Base-by-base conservation (phyloP, 2,888 invertebrate genomes). In the Drosophila meridionalis region DNA sequence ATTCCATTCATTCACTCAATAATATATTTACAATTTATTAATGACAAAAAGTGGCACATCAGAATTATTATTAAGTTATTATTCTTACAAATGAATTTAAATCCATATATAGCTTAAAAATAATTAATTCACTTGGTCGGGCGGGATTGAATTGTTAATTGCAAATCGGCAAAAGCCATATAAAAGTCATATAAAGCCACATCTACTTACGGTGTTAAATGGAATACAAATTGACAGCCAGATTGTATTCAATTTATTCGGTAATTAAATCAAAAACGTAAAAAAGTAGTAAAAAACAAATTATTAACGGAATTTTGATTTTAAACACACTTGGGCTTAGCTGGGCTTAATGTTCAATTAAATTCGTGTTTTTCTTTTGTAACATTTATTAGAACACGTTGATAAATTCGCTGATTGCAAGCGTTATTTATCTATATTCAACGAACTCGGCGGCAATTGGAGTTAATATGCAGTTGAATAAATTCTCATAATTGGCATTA, bases 401-500 rank as follows among this genome's bases (percentile, higher is more conserved):
- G 36, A 57, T 32, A 32, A 52, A 38, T 43, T 32, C 30, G 6
- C 38, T 4, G 40, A 32, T 53, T 40, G 38, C 36, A 30, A 9
- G 12, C 8, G 50, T 57, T 69, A 20, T 50, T 38, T 36, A 52
- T 42, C 30, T 45, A 43, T 11, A 26, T 38, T n/a, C 32, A 47
- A 58, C 36, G 30, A 58, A 58, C 58, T 50, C 40, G n/a, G n/a
- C 60, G 61, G 63, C 65, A 77, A 63, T 69, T 74, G 69, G 47
- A 45, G 43, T 64, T 62, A 68, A 74, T 76, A 52, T 71, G 59
- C 65, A 53, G 56, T 64, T 55, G 60, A 58, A 65, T 65, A 56
- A 72, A 65, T 65, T 72, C 64, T 65, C 70, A 76, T 89, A 89
- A 83, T 87, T 83, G 76, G 47, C 71, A 89, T 87, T 89, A 81